These are phyloP conservation scores for Apoda limacodes DNA, from an alignment of 2,888 invertebrate species.

Conservation along the genomic window DNA sequence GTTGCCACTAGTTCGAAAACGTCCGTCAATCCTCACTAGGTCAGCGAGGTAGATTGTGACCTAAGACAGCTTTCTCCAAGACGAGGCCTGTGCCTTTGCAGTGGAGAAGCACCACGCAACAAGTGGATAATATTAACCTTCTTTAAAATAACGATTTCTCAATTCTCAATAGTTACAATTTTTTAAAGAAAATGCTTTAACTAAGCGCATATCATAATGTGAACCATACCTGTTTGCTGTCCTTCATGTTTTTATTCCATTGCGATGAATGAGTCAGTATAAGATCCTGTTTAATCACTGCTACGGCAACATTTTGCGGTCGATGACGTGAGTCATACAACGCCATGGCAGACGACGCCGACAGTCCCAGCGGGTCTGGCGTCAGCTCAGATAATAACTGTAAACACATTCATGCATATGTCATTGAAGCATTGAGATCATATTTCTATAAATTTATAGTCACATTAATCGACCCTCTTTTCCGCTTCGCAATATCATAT, in stretches of 20 bases:
- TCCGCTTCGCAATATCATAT: too few species aligned
- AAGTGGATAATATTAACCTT: too few species aligned
- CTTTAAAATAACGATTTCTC: too few species aligned
- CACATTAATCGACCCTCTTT: too few species aligned
- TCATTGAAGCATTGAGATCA: conserved; percentile 24
- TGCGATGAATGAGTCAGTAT: conserved; percentile 76
- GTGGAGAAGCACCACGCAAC: too few species aligned
- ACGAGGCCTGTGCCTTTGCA: too few species aligned
- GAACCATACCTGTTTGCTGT: conserved; percentile 47
- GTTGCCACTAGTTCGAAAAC: too few species aligned
- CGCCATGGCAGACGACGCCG: conserved; percentile 75
- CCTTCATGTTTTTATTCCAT: conserved; percentile 61
- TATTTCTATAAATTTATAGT: not conserved
- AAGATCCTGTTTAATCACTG: conserved; percentile 72
- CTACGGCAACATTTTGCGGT: conserved; percentile 69
- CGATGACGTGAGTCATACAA: conserved; percentile 85
- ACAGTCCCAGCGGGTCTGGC: conserved; percentile 75
- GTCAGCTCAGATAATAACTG: conserved; percentile 76
- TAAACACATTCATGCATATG: conserved; percentile 39
- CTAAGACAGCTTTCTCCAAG: too few species aligned
- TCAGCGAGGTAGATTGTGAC: too few species aligned
- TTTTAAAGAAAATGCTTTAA: conserved; percentile 4
- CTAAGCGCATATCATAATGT: not conserved
- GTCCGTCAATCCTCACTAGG: too few species aligned
- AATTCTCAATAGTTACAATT: too few species aligned